Conservation (phyloP, 2,113 vertebrate species). For the Collichthys lucidus region DNA sequence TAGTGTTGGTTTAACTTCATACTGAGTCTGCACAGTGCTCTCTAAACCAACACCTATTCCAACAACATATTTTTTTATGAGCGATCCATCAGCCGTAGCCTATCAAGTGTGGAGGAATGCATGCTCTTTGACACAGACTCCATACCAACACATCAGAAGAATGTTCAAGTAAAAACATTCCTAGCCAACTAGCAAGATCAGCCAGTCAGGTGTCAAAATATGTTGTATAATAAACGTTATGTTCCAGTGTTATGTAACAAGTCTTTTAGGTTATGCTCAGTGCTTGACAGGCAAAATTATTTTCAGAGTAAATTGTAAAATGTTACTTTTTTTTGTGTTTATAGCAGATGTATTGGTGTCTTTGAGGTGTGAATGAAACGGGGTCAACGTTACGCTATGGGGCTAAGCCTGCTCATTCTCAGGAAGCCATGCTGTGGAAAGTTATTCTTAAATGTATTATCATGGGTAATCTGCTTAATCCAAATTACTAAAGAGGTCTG, state of each 20-base stretch:
- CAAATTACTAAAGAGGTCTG: slow-evolving; percentile 71
- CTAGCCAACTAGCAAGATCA: slow-evolving; percentile 1
- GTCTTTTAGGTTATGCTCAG: slow-evolving; percentile 17
- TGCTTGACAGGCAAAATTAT: slow-evolving; percentile 1
- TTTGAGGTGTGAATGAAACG: slow-evolving; percentile 22
- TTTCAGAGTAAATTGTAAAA: slow-evolving; percentile 7
- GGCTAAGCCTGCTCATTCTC: slow-evolving; percentile 46
- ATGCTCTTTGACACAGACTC: slow-evolving; percentile 11
- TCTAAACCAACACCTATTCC: background rate
- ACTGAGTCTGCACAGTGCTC: background rate
- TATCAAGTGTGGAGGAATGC: slow-evolving; percentile 34
- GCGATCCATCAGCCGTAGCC: background rate
- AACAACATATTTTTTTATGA: background rate
- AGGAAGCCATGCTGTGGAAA: slow-evolving; percentile 68
- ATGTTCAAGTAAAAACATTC: background rate
- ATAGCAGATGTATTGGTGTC: slow-evolving; percentile 15
- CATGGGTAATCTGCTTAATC: slow-evolving; percentile 81
- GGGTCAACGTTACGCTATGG: slow-evolving; percentile 42
- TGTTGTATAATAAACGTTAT: slow-evolving; percentile 41
- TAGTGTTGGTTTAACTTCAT: background rate
- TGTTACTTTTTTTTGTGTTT: slow-evolving; percentile 9
- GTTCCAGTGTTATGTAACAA: slow-evolving; percentile 25
- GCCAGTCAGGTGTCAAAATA: background rate
- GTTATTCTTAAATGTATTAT: slow-evolving; percentile 81
- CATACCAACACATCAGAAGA: background rate